phyloP scores from a whole-genome alignment of 2,797 vertebrate genomes.

The Meriones psammophilus region DNA sequence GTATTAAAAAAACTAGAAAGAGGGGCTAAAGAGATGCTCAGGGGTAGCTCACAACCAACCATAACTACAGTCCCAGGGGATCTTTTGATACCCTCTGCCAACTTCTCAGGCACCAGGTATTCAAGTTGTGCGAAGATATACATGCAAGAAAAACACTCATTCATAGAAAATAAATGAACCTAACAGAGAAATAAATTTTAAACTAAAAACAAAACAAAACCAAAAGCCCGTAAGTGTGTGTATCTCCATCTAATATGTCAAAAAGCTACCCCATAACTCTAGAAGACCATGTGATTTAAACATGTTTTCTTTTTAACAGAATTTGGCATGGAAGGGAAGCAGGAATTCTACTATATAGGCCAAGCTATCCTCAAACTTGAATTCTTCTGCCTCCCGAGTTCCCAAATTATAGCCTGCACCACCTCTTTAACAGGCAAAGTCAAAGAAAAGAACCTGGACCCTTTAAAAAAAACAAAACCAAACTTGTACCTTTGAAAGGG shows the following conservation, averaged over 20 bases:
- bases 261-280: conserved; percentile 13
- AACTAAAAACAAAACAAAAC: background rate
- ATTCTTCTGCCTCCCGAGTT: background rate
- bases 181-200: background rate
- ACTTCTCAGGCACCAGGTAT: background rate
- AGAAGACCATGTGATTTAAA: conserved; percentile 4
- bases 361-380: background rate
- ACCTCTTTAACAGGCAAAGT: conserved; percentile 25
- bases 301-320: background rate
- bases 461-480: conserved; percentile 73
- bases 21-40: background rate
- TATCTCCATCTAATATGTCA: background rate
- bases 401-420: background rate
- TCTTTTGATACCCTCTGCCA: background rate
- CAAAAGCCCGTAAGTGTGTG: background rate
- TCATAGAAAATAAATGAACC: background rate
- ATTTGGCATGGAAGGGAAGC: background rate
- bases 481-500: background rate
- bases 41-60: background rate
- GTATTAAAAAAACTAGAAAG: background rate
- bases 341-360: background rate
- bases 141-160: background rate
- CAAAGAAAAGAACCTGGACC: conserved; percentile 51
- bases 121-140: background rate
- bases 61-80: background rate